These are phyloP conservation scores for Heliornis fulica DNA, from an alignment of 2,113 vertebrate species.

Conservation along the genomic window DNA sequence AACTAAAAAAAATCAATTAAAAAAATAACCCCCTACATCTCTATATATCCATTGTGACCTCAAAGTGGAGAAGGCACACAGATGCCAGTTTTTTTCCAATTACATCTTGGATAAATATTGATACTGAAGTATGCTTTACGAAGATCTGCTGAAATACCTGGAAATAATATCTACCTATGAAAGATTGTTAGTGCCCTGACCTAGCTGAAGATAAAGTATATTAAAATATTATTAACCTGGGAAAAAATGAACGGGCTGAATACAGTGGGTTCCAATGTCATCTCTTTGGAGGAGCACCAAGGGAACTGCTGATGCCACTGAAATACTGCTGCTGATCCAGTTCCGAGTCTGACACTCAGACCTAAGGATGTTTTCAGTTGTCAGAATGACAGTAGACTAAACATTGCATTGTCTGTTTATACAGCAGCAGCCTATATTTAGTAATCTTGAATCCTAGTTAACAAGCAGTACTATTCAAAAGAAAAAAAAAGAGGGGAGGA, in stretches of 20 bases:
- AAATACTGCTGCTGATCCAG: not conserved
- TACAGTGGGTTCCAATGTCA: not conserved
- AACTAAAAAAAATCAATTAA: conserved; percentile 43
- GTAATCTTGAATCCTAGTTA: not conserved
- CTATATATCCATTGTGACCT: not conserved
- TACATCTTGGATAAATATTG: conserved; percentile 28
- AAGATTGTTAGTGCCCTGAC: not conserved
- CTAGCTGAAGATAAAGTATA: not conserved
- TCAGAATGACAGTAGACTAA: conserved; percentile 7
- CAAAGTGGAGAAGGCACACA: not conserved
- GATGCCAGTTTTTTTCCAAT: not conserved
- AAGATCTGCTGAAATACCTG: not conserved
- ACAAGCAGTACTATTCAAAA: not conserved
- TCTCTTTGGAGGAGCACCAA: not conserved
- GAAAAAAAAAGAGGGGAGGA: fast-evolving
- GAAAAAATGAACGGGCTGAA: not conserved
- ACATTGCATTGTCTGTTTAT: not conserved
- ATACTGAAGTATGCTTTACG: not conserved
- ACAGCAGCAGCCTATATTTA: not conserved
- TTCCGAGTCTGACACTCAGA: not conserved
- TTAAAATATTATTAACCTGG: not conserved
- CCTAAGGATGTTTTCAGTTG: conserved; percentile 13
- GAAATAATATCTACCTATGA: not conserved
- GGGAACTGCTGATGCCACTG: not conserved
- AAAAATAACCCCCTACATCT: not conserved